These are phyloP conservation scores for Rattus norvegicus DNA, from an alignment of 2,113 vertebrate genomes.

Conservation along the genomic window GRCr8 NC_086039.1:20953001-20953500, in stretches of 20 bases:
- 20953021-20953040: not conserved
- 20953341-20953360: not conserved
- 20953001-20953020: not conserved
- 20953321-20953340: not conserved
- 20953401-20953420: not conserved
- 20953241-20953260: not conserved
- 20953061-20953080: not conserved
- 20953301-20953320: not conserved
- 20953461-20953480: not conserved
- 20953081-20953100: not conserved
- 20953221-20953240: not conserved
- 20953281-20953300: not conserved
- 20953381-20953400: not conserved
- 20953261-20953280: not conserved
- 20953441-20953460: not conserved
- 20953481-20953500: not conserved
- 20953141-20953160: not conserved
- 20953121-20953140: not conserved
- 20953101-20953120: not conserved
- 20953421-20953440: not conserved
- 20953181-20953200: not conserved
- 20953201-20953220: not conserved
- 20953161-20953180: not conserved
- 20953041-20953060: not conserved
- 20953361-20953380: not conserved